Evolutionary conservation across 1,140 invertebrate species (phyloP).

Genomic region (Drosophila gunungcola): DNA sequence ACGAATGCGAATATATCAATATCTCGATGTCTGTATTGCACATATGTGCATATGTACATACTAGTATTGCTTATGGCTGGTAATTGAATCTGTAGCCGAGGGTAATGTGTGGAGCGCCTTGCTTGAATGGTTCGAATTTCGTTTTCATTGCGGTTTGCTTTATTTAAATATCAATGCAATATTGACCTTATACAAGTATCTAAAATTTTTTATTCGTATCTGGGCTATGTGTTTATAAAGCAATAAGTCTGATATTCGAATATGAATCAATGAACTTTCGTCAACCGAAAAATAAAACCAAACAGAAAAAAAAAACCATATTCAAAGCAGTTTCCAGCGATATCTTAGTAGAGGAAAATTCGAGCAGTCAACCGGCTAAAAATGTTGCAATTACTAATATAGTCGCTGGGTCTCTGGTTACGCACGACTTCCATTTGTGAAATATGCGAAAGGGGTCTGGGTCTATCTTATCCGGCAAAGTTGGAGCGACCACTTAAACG

Average conservation of each 20-base stretch:
- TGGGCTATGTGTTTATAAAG: constrained; percentile 22
- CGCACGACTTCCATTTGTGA: constrained; percentile 32
- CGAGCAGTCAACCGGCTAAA: constrained; percentile 63
- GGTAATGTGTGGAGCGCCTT: constrained; percentile 51
- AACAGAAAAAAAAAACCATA: neutral
- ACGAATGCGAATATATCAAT: constrained; percentile 22
- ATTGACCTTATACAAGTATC: neutral
- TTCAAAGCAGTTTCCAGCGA: constrained; percentile 31
- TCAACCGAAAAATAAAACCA: neutral
- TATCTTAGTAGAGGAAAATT: constrained; percentile 16
- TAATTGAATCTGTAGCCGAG: constrained; percentile 36
- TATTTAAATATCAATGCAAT: constrained; percentile 67
- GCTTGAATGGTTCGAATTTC: constrained; percentile 66
- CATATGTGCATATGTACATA: constrained; percentile 1
- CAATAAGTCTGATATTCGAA: constrained; percentile 24
- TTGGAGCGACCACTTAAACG: constrained; percentile 24
- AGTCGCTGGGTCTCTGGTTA: constrained; percentile 29
- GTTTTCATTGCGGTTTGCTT: constrained; percentile 57
- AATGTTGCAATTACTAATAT: constrained; percentile 68
- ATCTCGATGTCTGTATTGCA: neutral
- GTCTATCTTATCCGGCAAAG: constrained; percentile 59
- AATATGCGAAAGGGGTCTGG: neutral
- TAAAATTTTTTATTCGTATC: constrained; percentile 1
- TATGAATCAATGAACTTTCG: constrained; percentile 67
- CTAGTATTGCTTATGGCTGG: constrained; percentile 28